Base-by-base conservation (phyloP, 2,888 invertebrate species). In the Diachrysia chrysitis region DNA sequence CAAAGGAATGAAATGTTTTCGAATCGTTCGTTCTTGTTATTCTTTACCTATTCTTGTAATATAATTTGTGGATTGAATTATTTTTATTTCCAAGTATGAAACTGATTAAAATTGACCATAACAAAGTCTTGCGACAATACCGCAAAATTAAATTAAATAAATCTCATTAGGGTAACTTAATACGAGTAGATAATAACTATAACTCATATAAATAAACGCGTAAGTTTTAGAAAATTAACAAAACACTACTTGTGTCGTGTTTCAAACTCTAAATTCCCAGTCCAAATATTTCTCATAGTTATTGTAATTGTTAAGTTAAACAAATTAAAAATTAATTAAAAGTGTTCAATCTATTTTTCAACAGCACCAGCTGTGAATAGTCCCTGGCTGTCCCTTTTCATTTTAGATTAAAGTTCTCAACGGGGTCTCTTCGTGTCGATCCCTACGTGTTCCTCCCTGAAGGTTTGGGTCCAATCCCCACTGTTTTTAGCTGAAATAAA, bases 1-100 rank as follows among this genome's bases (percentile, higher is more conserved):
- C 51, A 23, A 12, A 54, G 21, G 48, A 12, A 61, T 17, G 21
- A 71, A 59, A 32, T 71, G 59, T 54, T 63, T 23, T 46, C n/a
- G 57, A 1, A 19, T 5, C 51, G 25, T 10, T 42, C 14, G 17
- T 7, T 51, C 19, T 51, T 51, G 21, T 51, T 51, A 51, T 51
- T 51, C 10, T 21, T 51, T 10, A n/a, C 42, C n/a, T 16, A 37
- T 37, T 42, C 42, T n/a, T 6, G 16, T 0, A 5, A 37, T 37
- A n/a, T n/a, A 42, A 42, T n/a, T 42, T 42, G 42, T 42, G 42
- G n/a, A n/a, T n/a, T n/a, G n/a, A n/a, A n/a, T n/a, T n/a, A n/a
- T n/a, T n/a, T n/a, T n/a, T n/a, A n/a, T n/a, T n/a, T n/a, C n/a
- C n/a, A n/a, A n/a, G n/a, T n/a, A n/a, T n/a, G n/a, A n/a, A n/a